phyloP scores from a whole-genome alignment of 2,113 vertebrate genomes.

The Zosterops lateralis region DNA sequence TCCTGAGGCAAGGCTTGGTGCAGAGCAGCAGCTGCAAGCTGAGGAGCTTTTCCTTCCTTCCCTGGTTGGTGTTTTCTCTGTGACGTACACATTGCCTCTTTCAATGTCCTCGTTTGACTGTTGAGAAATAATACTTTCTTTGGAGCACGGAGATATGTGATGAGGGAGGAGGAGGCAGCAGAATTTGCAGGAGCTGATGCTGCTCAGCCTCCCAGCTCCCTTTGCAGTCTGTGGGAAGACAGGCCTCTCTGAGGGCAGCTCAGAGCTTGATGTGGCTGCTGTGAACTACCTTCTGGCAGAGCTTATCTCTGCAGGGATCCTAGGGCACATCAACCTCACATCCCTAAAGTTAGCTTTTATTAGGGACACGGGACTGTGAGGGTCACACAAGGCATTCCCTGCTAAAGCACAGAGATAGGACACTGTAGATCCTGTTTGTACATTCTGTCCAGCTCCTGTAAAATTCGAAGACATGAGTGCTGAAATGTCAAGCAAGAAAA shows the following conservation, averaged over 20 bases:
- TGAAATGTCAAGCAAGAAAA: background rate
- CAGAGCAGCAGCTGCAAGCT: background rate
- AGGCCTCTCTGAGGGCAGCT: background rate
- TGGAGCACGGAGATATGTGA: background rate
- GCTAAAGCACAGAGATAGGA: background rate
- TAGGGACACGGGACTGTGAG: background rate
- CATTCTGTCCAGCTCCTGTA: background rate
- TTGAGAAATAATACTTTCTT: background rate
- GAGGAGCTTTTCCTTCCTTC: background rate
- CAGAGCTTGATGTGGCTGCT: background rate
- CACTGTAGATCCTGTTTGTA: background rate
- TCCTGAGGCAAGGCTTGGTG: background rate
- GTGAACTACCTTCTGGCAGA: background rate
- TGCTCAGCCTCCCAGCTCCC: background rate
- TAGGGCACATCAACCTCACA: background rate
- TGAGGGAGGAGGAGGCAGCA: background rate
- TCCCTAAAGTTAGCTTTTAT: background rate
- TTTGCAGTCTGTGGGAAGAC: background rate
- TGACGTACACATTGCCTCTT: background rate
- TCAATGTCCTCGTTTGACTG: background rate
- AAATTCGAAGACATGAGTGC: background rate
- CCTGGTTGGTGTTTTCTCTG: background rate
- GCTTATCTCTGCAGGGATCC: background rate
- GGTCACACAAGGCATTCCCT: background rate
- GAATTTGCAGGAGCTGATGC: background rate